phyloP scores from a whole-genome alignment of 2,113 vertebrate species.

The Bos javanicus region DNA sequence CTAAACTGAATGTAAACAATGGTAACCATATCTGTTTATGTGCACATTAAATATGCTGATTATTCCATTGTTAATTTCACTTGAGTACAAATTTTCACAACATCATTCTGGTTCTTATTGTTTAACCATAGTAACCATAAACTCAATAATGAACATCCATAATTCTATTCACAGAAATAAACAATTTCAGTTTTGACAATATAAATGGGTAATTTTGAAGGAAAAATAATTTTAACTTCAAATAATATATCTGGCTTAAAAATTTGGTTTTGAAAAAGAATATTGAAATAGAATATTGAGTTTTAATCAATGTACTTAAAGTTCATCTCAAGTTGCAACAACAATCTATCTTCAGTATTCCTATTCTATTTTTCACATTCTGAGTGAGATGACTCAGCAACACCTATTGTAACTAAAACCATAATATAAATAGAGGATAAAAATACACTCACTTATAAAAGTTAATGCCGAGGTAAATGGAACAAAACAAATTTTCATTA shows the following conservation, averaged over 20 bases:
- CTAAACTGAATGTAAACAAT: not conserved
- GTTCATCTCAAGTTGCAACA: not conserved
- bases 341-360: not conserved
- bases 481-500: conserved; percentile 38
- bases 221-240: not conserved
- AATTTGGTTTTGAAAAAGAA: not conserved
- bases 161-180: not conserved
- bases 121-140: conserved; percentile 40
- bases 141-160: not conserved
- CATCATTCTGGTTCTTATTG: not conserved
- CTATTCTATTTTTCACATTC: not conserved
- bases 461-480: not conserved
- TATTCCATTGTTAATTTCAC: conserved; percentile 28
- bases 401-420: not conserved
- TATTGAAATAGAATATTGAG: not conserved
- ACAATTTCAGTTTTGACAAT: not conserved
- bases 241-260: not conserved
- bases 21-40: conserved; percentile 9
- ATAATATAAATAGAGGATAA: not conserved
- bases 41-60: conserved; percentile 14
- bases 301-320: not conserved
- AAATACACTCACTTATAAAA: not conserved
- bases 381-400: not conserved
- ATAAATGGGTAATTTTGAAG: not conserved
- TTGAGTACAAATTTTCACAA: conserved; percentile 46